These are phyloP conservation scores for Periplaneta americana DNA, from an alignment of 1,140 invertebrate species.

Conservation along the genomic window DNA sequence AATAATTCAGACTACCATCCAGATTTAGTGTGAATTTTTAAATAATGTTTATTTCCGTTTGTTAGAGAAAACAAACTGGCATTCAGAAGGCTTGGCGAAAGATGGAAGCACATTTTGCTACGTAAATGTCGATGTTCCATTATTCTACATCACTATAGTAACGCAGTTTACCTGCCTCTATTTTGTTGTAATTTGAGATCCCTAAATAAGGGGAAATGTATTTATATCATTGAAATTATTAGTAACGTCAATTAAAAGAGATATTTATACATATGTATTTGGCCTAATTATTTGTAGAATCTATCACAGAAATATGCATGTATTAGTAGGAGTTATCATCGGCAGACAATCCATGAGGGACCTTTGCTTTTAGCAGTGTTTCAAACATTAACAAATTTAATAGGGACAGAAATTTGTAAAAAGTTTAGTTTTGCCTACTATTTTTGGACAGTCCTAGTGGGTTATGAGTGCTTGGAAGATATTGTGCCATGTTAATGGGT, in stretches of 20 bases:
- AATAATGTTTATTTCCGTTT: no score
- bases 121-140: background rate
- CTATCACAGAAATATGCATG: background rate
- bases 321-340: background rate
- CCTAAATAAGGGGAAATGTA: no score
- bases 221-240: background rate
- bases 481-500: background rate
- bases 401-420: no score
- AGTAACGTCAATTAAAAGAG: background rate
- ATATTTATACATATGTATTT: background rate
- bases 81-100: background rate
- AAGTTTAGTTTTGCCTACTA: background rate
- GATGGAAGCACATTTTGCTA: background rate
- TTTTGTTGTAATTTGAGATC: background rate
- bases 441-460: background rate
- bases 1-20: no score
- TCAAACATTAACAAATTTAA: background rate
- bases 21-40: no score
- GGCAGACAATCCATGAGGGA: background rate
- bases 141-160: background rate
- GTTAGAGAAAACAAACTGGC: background rate
- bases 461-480: background rate
- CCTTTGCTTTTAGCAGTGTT: background rate
- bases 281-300: background rate
- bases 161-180: background rate